These are phyloP conservation scores for pig (Sus scrofa) DNA, from an alignment of 2,113 vertebrate species.

Conservation along the genomic window T2T-Sscrofa CM000829.6:31139501-31140000, in stretches of 20 bases:
- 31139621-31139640: too few species aligned
- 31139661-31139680: too few species aligned
- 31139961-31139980: background rate
- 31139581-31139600: too few species aligned
- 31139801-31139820: background rate
- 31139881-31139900: background rate
- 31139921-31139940: background rate
- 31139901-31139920: fast-evolving
- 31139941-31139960: background rate
- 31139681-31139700: too few species aligned
- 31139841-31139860: too few species aligned
- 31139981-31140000: background rate
- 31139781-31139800: background rate
- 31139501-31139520: background rate
- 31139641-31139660: too few species aligned
- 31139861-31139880: background rate
- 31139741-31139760: background rate
- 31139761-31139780: constrained; percentile 2
- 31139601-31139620: too few species aligned
- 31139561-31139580: too few species aligned
- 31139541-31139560: too few species aligned
- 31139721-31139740: background rate
- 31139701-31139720: too few species aligned
- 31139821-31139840: background rate
- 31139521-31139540: background rate